Evolutionary conservation across 1,140 invertebrate species (phyloP).

Genomic region (Medauroidea extradentata): DNA sequence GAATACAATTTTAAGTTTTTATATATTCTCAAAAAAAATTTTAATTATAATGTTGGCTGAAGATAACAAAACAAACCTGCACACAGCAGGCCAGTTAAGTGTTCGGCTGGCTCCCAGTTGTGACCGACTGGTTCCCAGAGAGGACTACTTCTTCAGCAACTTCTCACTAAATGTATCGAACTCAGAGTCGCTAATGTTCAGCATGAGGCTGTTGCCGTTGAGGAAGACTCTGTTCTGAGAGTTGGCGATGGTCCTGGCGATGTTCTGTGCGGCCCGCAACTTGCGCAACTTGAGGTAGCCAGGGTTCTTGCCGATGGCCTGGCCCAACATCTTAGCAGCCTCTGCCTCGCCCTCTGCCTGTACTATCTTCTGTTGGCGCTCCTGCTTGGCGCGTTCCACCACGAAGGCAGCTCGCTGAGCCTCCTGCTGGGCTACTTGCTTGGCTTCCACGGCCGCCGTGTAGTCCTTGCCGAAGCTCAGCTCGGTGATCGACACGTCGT

Average conservation of each 20-base stretch:
- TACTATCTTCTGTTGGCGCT: constrained; percentile 98
- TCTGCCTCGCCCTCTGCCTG: constrained; percentile 99
- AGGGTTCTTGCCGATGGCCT: constrained; percentile 90
- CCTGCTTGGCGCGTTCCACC: constrained; percentile 96
- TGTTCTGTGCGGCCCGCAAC: constrained; percentile 94
- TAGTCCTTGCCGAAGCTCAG: constrained; percentile 99
- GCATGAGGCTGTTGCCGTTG: constrained; percentile 88
- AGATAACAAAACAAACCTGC: too few species aligned
- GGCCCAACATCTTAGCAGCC: constrained; percentile 96
- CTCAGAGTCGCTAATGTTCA: constrained; percentile 91
- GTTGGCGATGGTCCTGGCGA: constrained; percentile 90
- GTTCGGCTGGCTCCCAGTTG: too few species aligned
- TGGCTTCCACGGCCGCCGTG: constrained; percentile 98
- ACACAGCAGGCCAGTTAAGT: too few species aligned
- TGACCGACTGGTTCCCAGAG: too few species aligned
- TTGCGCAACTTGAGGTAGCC: constrained; percentile 98
- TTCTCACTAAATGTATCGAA: constrained; percentile 87
- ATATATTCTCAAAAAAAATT: too few species aligned
- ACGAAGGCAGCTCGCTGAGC: constrained; percentile 97
- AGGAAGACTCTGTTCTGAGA: constrained; percentile 95
- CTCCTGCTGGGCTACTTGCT: constrained; percentile 98
- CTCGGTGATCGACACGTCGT: constrained; percentile 99
- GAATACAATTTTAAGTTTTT: too few species aligned
- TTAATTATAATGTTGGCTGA: too few species aligned
- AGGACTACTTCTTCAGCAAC: constrained; percentile 72